Conservation (phyloP, 2,888 invertebrate species). For the Dorcus parallelipipedus region DNA sequence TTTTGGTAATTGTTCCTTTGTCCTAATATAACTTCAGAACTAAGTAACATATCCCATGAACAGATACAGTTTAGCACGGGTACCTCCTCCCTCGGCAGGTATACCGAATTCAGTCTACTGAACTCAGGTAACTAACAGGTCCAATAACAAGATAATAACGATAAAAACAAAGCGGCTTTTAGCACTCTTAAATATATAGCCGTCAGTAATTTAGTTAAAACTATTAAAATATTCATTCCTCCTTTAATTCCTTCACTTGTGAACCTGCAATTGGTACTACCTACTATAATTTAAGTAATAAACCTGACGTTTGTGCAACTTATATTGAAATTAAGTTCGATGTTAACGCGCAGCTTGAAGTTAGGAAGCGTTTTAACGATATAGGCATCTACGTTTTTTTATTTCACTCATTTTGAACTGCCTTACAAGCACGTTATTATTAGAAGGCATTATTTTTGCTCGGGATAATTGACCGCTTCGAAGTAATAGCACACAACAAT, state of each 20-base stretch:
- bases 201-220: conserved; percentile 37
- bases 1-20: too few species aligned
- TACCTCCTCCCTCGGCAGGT: too few species aligned
- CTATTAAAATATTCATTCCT: conserved; percentile 16
- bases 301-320: neutral
- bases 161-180: conserved; percentile 42
- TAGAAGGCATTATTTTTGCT: too few species aligned
- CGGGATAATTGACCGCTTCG: too few species aligned
- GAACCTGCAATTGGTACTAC: neutral
- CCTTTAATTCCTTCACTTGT: neutral
- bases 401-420: too few species aligned
- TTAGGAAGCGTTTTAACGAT: too few species aligned
- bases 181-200: conserved; percentile 37
- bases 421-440: too few species aligned
- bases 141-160: conserved; percentile 43
- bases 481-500: too few species aligned
- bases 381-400: too few species aligned
- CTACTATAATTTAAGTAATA: neutral
- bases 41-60: too few species aligned
- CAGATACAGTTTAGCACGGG: too few species aligned
- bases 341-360: neutral
- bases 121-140: conserved; percentile 1
- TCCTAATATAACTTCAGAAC: too few species aligned
- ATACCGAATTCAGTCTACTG: neutral
- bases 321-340: neutral